Evolutionary conservation across 2,888 invertebrate species (phyloP).

Genomic region (Drosophila conformis): DNA sequence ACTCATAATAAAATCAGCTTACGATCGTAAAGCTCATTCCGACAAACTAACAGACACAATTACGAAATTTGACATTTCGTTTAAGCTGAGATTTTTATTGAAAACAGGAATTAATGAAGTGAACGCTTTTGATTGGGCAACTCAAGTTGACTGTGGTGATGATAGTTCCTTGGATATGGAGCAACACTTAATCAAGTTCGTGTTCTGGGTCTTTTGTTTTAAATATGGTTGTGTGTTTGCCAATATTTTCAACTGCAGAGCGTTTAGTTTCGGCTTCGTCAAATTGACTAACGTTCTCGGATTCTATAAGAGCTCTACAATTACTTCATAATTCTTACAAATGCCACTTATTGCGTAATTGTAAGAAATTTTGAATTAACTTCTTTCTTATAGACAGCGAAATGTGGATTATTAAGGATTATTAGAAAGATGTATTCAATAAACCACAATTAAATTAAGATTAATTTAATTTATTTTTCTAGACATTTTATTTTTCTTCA

Average conservation of each 20-base stretch:
- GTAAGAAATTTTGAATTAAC: neutral
- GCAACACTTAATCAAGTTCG: conserved; percentile 18
- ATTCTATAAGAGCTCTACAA: neutral
- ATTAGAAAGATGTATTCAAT: no score
- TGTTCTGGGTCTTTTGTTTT: conserved; percentile 29
- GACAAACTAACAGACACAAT: conserved; percentile 16
- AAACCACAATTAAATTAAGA: neutral
- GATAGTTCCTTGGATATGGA: neutral
- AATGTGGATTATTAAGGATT: neutral
- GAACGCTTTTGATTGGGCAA: conserved; percentile 14
- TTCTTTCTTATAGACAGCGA: neutral
- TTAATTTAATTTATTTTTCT: neutral
- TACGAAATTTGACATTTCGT: conserved; percentile 57
- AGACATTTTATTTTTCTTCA: neutral
- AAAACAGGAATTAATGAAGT: conserved; percentile 18
- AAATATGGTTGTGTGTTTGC: neutral
- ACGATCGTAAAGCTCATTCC: conserved; percentile 18
- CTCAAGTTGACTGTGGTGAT: neutral
- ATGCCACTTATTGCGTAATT: neutral
- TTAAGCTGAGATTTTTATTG: neutral
- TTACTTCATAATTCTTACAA: neutral
- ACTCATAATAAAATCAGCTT: conserved; percentile 37
- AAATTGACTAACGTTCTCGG: neutral
- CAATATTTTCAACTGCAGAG: neutral
- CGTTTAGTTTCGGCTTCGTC: neutral